Percentiles rank a stretch among this genome's conserved stretches.
Conservation (phyloP, 2,113 vertebrate species). For the Potamarius usumacintae region DNA sequence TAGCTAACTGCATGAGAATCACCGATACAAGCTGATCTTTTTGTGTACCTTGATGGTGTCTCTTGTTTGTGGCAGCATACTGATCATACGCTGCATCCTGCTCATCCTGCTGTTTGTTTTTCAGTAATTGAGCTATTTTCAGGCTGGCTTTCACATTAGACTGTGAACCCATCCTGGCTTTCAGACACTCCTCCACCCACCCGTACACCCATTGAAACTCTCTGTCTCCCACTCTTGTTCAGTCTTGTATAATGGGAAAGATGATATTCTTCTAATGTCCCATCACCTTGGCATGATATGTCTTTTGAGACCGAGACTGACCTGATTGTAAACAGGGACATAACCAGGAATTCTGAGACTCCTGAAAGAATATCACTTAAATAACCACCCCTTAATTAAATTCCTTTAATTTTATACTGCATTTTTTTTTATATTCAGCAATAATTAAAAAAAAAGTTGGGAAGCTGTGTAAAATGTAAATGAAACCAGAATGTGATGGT, state of each 20-base stretch:
- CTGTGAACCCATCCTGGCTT: not conserved
- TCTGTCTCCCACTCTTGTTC: not conserved
- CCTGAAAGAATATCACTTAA: not conserved
- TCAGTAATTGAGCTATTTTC: slow-evolving; percentile 15
- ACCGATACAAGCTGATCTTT: not conserved
- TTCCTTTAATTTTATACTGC: not conserved
- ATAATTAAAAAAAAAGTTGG: no score
- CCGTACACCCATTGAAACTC: not conserved
- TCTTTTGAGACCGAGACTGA: not conserved
- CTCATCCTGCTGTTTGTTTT: slow-evolving; percentile 28
- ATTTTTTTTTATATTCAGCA: not conserved
- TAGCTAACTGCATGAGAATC: not conserved
- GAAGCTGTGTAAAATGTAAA: no score
- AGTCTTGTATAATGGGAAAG: slow-evolving; percentile 2
- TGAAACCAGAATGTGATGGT: no score
- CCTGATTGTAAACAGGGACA: not conserved
- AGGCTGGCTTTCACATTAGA: not conserved
- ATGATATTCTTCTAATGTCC: not conserved
- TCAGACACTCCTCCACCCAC: not conserved
- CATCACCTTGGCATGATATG: not conserved
- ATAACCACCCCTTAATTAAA: not conserved
- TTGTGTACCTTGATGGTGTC: not conserved
- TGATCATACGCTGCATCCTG: not conserved
- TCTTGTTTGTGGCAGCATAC: slow-evolving; percentile 2
- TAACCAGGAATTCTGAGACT: not conserved